Conservation (phyloP, 1,140 invertebrate genomes). For the Drosophila gunungcola region DNA sequence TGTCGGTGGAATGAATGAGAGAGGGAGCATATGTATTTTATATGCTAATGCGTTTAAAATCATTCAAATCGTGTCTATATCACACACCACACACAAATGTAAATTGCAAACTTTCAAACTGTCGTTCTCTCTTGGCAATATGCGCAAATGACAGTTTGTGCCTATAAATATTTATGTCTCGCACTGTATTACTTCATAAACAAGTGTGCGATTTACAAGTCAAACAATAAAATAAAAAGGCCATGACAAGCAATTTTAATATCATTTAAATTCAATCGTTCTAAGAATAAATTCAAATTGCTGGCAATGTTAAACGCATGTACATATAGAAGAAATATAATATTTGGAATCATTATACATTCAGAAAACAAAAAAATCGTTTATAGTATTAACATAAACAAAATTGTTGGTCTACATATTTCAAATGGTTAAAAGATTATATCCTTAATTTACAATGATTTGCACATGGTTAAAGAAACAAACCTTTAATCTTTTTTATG, state of each 20-base stretch:
- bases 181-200: constrained; percentile 39
- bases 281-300: no score
- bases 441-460: no score
- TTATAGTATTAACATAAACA: no score
- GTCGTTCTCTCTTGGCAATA: constrained; percentile 12
- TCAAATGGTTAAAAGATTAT: no score
- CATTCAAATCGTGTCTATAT: constrained; percentile 61
- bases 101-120: constrained; percentile 19
- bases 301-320: no score
- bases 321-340: no score
- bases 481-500: no score
- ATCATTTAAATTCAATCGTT: no score
- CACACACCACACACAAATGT: constrained; percentile 4
- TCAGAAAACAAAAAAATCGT: no score
- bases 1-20: constrained; percentile 4
- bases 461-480: no score
- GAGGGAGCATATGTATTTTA: constrained; percentile 41
- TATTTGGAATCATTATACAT: no score
- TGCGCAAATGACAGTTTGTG: constrained; percentile 48
- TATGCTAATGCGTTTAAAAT: constrained; percentile 72
- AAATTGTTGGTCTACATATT: no score
- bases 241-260: background rate
- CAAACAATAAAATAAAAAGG: background rate
- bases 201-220: constrained; percentile 45
- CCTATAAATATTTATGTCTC: constrained; percentile 68